Conservation (phyloP, 2,797 vertebrate genomes). For the Eidolon dupreanum region DNA sequence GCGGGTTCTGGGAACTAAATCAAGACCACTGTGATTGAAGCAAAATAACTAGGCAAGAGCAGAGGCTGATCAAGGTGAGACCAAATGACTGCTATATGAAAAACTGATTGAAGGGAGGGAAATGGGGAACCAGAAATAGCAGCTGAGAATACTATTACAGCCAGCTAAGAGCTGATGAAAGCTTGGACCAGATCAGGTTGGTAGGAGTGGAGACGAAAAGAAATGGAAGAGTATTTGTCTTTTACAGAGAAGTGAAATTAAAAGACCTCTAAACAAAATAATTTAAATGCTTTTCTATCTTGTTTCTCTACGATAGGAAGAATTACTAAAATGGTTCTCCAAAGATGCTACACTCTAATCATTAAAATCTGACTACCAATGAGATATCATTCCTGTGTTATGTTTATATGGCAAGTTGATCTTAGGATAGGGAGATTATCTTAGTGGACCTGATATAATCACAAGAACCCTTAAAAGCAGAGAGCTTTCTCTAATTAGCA, state of each 20-base stretch:
- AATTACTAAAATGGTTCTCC: not conserved
- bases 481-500: not conserved
- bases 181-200: not conserved
- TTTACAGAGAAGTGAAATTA: slow-evolving; percentile 19
- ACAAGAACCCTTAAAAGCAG: not conserved
- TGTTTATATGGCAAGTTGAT: not conserved
- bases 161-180: not conserved
- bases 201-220: not conserved
- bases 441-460: not conserved
- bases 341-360: not conserved
- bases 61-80: not conserved
- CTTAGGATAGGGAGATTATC: not conserved
- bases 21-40: not conserved
- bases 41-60: not conserved
- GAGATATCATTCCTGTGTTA: not conserved
- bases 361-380: not conserved
- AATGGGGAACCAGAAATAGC: not conserved
- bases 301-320: not conserved
- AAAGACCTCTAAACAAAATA: slow-evolving; percentile 50
- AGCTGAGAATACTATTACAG: not conserved
- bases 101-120: not conserved
- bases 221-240: not conserved
- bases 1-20: not conserved
- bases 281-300: not conserved
- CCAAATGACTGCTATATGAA: not conserved